phyloP scores from a whole-genome alignment of 2,888 invertebrate genomes.

The Drosophila nr. perissopoda region DNA sequence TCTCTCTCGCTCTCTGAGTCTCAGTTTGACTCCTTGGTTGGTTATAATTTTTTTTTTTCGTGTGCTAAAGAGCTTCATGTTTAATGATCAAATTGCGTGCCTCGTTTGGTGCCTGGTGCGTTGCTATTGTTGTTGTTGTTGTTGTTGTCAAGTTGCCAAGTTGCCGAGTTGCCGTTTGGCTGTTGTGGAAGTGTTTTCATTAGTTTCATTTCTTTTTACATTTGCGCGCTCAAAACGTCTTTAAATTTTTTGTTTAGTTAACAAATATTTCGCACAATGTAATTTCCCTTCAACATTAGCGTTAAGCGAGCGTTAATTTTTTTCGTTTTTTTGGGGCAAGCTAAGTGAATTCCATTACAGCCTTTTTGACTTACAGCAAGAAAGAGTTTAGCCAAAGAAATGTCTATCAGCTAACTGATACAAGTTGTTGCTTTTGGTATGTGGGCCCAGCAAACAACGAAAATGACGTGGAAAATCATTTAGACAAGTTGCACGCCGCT shows the following conservation, averaged over 20 bases:
- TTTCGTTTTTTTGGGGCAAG: slow-evolving; percentile 40
- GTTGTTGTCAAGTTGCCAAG: slow-evolving; percentile 9
- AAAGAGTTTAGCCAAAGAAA: slow-evolving; percentile 30
- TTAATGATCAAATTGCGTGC: slow-evolving; percentile 80
- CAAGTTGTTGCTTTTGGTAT: slow-evolving; percentile 39
- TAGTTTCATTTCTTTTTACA: slow-evolving; percentile 76
- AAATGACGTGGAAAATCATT: slow-evolving; percentile 80
- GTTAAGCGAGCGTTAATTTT: slow-evolving; percentile 67
- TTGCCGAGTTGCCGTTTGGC: slow-evolving; percentile 19
- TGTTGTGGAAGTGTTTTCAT: slow-evolving; percentile 74
- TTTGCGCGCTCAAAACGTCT: slow-evolving; percentile 73
- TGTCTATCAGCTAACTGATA: slow-evolving; percentile 31
- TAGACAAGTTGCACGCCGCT: slow-evolving; percentile 84
- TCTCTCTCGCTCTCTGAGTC: slow-evolving; percentile 10
- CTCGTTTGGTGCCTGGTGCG: slow-evolving; percentile 73
- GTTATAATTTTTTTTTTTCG: slow-evolving; percentile 60
- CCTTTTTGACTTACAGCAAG: slow-evolving; percentile 38
- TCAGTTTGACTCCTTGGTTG: slow-evolving; percentile 3
- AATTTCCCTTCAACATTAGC: slow-evolving; percentile 56
- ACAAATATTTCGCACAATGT: slow-evolving; percentile 58
- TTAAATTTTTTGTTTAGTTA: slow-evolving; percentile 56
- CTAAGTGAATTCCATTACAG: slow-evolving; percentile 67
- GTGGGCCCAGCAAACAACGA: slow-evolving; percentile 30
- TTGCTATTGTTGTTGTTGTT: slow-evolving; percentile 47
- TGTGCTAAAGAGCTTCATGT: slow-evolving; percentile 81